Base-by-base conservation (phyloP, 2,888 invertebrate species). In the Pemphredon lugubris region DNA sequence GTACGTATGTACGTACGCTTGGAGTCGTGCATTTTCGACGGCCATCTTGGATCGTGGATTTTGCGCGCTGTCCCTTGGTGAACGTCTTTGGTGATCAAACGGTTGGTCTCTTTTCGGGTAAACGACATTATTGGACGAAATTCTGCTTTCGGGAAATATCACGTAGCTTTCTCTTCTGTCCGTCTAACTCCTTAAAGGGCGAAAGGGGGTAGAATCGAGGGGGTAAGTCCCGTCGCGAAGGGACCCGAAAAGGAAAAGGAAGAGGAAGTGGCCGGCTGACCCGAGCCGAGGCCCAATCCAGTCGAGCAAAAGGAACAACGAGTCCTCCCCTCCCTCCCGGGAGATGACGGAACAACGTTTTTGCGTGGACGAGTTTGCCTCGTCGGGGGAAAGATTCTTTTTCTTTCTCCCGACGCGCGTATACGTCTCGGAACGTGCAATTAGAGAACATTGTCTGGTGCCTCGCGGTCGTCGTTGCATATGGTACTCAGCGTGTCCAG, bases 221-320 rank as follows among this genome's bases (percentile, higher is more conserved):
- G 16, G 40, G 70, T 63, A 69, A 68, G 61, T 18, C 47, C 45
- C 16, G 4, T 16, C 16, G 5, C 6, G 40, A 40, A 40, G 42
- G 68, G 50, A 55, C 70, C 70, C 61, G 68, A 68, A 71, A 71
- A 68, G 70, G 68, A 71, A 68, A 61, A 71, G 70, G 68, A 71
- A 68, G 68, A 71, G 70, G 70, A 71, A 71, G 70, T 61, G 70
- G 57, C 45, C 57, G 21, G 21, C 14, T 13, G 16, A 7, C n/a
- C n/a, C n/a, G n/a, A n/a, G n/a, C n/a, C n/a, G n/a, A n/a, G n/a
- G n/a, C n/a, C n/a, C n/a, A n/a, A n/a, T n/a, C n/a, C 21, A 20
- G 40, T 51, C 45, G 61, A 39, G 45, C 40, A 58, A 67, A 67
- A 67, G 39, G 48, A 18, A 59, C 14, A n/a, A n/a, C 59, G 26